Base-by-base conservation (phyloP, 1,140 invertebrate genomes). In the Oryzaephilus surinamensis region DNA sequence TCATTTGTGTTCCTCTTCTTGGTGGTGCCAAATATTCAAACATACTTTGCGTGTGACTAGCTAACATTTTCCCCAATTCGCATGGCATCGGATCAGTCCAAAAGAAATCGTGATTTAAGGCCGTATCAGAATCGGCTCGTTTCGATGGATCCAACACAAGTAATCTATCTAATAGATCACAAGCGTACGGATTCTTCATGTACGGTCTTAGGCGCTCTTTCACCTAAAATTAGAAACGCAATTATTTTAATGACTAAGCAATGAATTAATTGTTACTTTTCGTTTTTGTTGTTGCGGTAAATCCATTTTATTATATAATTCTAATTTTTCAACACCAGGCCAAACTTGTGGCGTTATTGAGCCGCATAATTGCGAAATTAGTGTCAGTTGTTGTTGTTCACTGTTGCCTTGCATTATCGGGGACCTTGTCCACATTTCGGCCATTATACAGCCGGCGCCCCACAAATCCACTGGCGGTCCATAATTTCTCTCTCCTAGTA, bases 391-490 rank as follows among this genome's bases (percentile, higher is more conserved):
- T 55, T 96, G 87, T 53, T 97, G 93, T 57, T 99, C 94, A 6
- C 88, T 92, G 45, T 82, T 87, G 1, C 96, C 96, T 71, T 93
- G 81, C 79, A 84, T 84, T 36, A 85, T 84, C 1, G 81, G 82
- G 13, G 79, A 82, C 18, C 93, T 69, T 0, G 94, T 98, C 95
- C 95, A 99, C 89, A 99, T 94, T 68, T 99, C 94, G 0, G 94
- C 94, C 93, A 98, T 97, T 26, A 98, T 98, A 57, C 95, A 98
- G 1, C 95, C 96, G 16, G 90, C 94, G 7, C 94, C 94, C 95
- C 95, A 98, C 62, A 97, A 75, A 69, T 99, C 97, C 16, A 99
- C 91, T 0, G 93, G 84, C 6, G 93, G 89, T 0, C 93, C 93
- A 62, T 97, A 97, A 65, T 97, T 93, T 13, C 94, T 67, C 54